Percentiles rank a stretch among this genome's conserved stretches.
phyloP scores from a whole-genome alignment of 2,888 invertebrate genomes.

The Tenthredo livida region DNA sequence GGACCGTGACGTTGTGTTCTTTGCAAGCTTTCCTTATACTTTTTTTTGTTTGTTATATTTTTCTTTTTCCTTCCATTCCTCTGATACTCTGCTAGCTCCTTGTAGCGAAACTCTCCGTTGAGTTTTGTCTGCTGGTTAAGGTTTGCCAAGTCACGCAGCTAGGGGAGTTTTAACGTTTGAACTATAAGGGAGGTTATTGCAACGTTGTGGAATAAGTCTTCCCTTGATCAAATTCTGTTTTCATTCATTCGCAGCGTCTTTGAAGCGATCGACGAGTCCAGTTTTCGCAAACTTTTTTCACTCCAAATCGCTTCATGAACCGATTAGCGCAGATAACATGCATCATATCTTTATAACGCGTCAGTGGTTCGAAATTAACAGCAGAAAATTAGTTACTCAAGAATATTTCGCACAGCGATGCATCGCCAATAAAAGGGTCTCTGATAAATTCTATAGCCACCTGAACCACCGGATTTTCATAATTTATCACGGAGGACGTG shows the following conservation, averaged over 20 bases:
- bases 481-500: not conserved
- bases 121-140: not conserved
- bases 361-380: not conserved
- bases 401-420: not conserved
- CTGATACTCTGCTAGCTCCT: not conserved
- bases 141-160: slow-evolving; percentile 6
- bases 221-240: not conserved
- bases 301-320: not conserved
- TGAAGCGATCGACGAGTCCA: not conserved
- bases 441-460: not conserved
- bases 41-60: not conserved
- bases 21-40: not conserved
- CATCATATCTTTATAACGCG: not conserved
- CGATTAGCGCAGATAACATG: not conserved
- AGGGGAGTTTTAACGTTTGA: not conserved
- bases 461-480: not conserved
- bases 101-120: not conserved
- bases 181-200: slow-evolving; percentile 9
- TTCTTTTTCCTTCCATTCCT: not conserved
- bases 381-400: not conserved
- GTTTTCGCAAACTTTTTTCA: not conserved
- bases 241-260: not conserved
- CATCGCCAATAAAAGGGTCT: not conserved
- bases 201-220: slow-evolving; percentile 21
- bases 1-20: slow-evolving; percentile 12